Evolutionary conservation across 1,140 invertebrate species (phyloP).

Genomic region (Drosophila dunni): DNA sequence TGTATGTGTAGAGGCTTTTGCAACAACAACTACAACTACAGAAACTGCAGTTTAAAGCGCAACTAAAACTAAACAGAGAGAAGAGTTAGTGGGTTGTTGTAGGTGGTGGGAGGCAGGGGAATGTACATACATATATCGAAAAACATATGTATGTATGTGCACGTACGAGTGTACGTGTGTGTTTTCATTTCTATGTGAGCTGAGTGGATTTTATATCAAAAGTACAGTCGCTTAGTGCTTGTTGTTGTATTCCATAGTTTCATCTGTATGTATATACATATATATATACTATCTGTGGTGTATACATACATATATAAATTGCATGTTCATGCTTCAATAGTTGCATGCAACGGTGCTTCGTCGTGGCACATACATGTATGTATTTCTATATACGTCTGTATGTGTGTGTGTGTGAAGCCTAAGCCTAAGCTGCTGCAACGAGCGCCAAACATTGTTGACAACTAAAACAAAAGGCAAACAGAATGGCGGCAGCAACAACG

Average conservation of each 20-base stretch:
- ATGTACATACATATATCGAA: conserved; percentile 40
- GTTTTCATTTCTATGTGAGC: conserved; percentile 65
- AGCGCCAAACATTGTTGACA: conserved; percentile 68
- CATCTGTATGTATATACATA: conserved; percentile 18
- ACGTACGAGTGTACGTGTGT: conserved; percentile 30
- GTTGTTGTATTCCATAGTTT: conserved; percentile 78
- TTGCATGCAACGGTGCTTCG: conserved; percentile 67
- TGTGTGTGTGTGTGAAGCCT: conserved; percentile 31
- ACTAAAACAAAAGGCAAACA: conserved; percentile 62
- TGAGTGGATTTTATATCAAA: conserved; percentile 25
- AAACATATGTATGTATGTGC: conserved; percentile 20
- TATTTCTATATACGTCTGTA: background rate
- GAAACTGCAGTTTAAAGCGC: conserved; percentile 78
- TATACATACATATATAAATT: conserved; percentile 80
- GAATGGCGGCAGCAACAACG: conserved; percentile 22
- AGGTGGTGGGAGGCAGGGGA: conserved; percentile 9
- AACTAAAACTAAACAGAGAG: conserved; percentile 80
- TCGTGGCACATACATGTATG: conserved; percentile 32
- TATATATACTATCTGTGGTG: conserved; percentile 9
- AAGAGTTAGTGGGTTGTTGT: conserved; percentile 17
- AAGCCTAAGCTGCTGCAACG: conserved; percentile 63
- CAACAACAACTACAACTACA: conserved; percentile 51
- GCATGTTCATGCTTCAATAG: conserved; percentile 81
- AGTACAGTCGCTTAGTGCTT: conserved; percentile 58
- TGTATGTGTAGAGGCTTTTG: conserved; percentile 64